These are phyloP conservation scores for Metalampra italica DNA, from an alignment of 2,888 invertebrate genomes.

Conservation along the genomic window DNA sequence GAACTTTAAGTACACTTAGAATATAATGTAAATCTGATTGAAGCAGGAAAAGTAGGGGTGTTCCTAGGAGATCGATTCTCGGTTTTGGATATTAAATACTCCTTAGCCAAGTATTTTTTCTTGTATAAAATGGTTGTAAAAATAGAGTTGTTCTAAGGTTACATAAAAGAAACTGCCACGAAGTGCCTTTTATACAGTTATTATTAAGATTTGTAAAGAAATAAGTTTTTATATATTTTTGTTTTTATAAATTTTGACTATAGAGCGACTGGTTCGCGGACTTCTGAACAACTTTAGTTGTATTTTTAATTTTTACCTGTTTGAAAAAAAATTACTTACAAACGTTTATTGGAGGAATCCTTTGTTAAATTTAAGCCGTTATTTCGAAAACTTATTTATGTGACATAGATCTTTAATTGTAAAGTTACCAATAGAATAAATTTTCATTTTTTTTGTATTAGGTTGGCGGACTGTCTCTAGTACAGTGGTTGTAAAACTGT, in stretches of 20 bases:
- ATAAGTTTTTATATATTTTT: slow-evolving; percentile 26
- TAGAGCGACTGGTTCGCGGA: slow-evolving; percentile 67
- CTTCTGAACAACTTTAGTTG: slow-evolving; percentile 37
- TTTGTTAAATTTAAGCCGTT: slow-evolving; percentile 44
- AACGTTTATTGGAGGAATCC: no score
- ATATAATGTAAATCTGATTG: slow-evolving; percentile 37
- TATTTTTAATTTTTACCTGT: slow-evolving; percentile 28
- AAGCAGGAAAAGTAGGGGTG: slow-evolving; percentile 12
- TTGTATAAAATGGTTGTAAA: slow-evolving; percentile 60
- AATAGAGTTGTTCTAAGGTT: slow-evolving; percentile 46
- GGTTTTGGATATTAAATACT: slow-evolving; percentile 56
- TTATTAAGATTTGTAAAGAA: slow-evolving; percentile 35
- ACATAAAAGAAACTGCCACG: slow-evolving; percentile 71
- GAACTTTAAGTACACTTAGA: slow-evolving; percentile 69
- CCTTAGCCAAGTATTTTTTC: slow-evolving; percentile 46
- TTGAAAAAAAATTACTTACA: neutral
- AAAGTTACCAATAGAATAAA: slow-evolving; percentile 74
- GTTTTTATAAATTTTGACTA: slow-evolving; percentile 30
- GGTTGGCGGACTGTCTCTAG: slow-evolving; percentile 22
- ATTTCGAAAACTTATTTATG: slow-evolving; percentile 66
- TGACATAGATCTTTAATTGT: slow-evolving; percentile 60
- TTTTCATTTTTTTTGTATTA: slow-evolving; percentile 26
- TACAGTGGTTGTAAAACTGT: slow-evolving; percentile 28
- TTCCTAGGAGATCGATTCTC: slow-evolving; percentile 23
- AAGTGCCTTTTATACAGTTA: slow-evolving; percentile 73